Percentiles rank a stretch among this genome's conserved stretches.
Conservation (phyloP, 2,113 vertebrate species). For the Elephas maximus region DNA sequence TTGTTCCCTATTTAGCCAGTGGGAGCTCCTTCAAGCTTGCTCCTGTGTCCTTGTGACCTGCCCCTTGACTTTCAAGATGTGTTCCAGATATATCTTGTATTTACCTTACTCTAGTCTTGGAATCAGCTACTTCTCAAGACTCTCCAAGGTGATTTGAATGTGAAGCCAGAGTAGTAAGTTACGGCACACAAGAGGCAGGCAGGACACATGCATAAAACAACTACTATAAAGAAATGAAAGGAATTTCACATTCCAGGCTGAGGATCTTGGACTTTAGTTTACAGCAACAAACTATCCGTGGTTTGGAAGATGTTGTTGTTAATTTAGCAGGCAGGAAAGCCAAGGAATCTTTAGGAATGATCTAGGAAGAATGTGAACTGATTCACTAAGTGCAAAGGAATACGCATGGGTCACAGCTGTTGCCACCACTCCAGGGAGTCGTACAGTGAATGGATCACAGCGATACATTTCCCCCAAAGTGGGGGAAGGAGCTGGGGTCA, state of each 20-base stretch:
- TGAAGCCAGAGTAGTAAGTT: not conserved
- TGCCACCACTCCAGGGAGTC: not conserved
- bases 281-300: not conserved
- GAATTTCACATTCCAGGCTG: not conserved
- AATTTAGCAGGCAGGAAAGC: conserved; percentile 7
- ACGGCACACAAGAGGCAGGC: not conserved
- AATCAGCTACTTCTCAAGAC: conserved; percentile 13
- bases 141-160: conserved; percentile 42
- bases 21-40: not conserved
- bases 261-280: not conserved
- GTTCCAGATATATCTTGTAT: not conserved
- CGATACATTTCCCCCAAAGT: not conserved
- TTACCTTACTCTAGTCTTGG: not conserved
- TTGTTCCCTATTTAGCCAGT: not conserved
- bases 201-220: not conserved
- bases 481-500: not conserved
- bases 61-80: not conserved
- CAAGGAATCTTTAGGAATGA: not conserved
- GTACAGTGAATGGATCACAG: not conserved
- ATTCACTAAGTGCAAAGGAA: conserved; percentile 7
- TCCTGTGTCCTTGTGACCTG: not conserved
- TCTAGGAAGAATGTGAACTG: not conserved
- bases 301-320: not conserved
- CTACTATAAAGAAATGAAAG: not conserved
- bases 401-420: not conserved